Evolutionary conservation across 2,113 vertebrate genomes (phyloP), one percentile per base, ranked within the genome.

Genomic region (Furnarius figulus): DNA sequence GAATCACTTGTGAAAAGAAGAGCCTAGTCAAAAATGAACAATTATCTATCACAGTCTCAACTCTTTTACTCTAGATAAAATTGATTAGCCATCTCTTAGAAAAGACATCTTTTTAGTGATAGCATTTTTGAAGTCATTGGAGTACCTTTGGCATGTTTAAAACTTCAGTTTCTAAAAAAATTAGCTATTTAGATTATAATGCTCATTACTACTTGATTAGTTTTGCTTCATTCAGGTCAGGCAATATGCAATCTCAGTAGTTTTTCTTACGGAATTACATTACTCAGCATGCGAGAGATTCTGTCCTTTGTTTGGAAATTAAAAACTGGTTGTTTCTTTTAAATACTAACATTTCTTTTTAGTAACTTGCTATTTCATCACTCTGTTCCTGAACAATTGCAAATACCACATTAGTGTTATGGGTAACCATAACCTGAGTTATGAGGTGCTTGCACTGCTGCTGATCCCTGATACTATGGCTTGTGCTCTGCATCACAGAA

Each of bases 401-500:
- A 40, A 46, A 10, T 46, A 22, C 16, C 37, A 6, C 0, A 0
- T 33, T 31, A 35, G 50, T 25, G 23, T 70, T 62, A 5, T 4
- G 30, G 35, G 50, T 47, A 21, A 9, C 11, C 70, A 46, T 31
- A 52, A 22, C 14, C 10, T 17, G 4, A 30, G 33, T 33, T 62
- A 5, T 5, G 50, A 58, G 55, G 8, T 35, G 30, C 31, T 82
- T 18, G 0, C 17, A 28, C 14, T 5, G 3, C 55, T 70, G 53
- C 11, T 37, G 27, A 28, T 81, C 56, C 14, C 50, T 12, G 37
- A 4, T 53, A 5, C 24, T 23, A 1, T 47, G 25, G 25, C 50
- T 39, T 46, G 21, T 37, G 14, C 16, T 46, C 25, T 52, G 44
- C 0, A 0, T 49, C 40, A 37, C 4, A 4, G 31, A 37, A 5